Evolutionary conservation across 2,888 invertebrate species (phyloP), one percentile per base, ranked within the genome.

Genomic region (Ennomos fuscantarius): DNA sequence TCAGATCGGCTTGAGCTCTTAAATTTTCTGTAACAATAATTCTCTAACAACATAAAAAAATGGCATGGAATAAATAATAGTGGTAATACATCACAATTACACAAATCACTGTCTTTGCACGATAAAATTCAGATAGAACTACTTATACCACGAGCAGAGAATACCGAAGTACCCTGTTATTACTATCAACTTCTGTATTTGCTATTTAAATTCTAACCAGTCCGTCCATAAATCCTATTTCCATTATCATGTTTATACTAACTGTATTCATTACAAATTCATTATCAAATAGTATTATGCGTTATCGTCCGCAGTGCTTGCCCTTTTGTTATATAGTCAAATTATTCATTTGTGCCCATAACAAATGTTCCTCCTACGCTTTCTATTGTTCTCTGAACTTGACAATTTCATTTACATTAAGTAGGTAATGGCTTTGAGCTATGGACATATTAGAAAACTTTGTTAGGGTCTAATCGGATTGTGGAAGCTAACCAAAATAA

Each of bases 381-480:
- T 36, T 56, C 63, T 44, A 64, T 65, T 66, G 65, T 66, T 56
- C 55, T 54, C 44, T 63, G 61, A 63, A 64, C 56, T 64, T 66
- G 65, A 67, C 60, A 59, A 63, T 55, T 59, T 61, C 48, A 58
- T 68, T 64, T 57, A 46, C 63, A 62, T 65, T 35, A 43, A 60
- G 46, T 46, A 42, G 44, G 53, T 58, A 47, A 48, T 49, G 24
- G 55, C 40, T 53, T 51, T 54, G 43, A 41, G 40, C 44, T 41
- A 48, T 54, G 15, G 39, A 46, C 32, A 53, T 40, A 40, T 32
- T 49, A 31, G 35, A 35, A 10, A 45, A 45, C 32, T 40, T 48
- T 13, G 15, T 9, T 33, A 6, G 0, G 24, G 24, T 24, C 24
- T 24, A 24, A 24, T 24, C 6, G 24, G 24, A 6, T 6, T 6